Evolutionary conservation across 2,797 vertebrate species (phyloP).

Genomic region (Pachyuromys duprasi): DNA sequence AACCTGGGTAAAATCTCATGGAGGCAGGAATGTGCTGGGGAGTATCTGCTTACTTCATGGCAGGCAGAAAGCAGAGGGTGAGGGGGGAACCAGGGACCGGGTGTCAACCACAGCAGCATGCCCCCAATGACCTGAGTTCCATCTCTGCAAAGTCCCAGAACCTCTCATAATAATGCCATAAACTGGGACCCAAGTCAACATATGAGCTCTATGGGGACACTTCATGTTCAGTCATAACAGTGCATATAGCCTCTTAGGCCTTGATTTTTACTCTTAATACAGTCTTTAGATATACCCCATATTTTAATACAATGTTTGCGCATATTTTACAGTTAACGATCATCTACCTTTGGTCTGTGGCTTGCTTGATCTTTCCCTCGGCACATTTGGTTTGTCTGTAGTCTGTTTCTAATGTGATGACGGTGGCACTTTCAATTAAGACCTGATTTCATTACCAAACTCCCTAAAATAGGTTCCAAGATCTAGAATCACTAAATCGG

Average conservation of each 20-base stretch:
- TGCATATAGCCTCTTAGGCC: not conserved
- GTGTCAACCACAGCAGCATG: not conserved
- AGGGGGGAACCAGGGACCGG: not conserved
- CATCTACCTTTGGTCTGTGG: not conserved
- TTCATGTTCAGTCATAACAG: not conserved
- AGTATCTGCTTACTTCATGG: not conserved
- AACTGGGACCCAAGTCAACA: not conserved
- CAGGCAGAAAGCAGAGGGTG: too few species aligned
- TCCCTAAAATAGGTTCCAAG: conserved; percentile 43
- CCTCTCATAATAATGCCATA: not conserved
- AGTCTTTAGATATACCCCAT: not conserved
- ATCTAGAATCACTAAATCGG: conserved; percentile 38
- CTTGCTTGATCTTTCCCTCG: not conserved
- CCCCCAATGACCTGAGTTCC: not conserved
- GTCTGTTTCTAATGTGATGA: not conserved
- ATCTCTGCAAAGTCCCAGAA: not conserved
- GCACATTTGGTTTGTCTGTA: conserved; percentile 24
- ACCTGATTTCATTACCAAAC: conserved; percentile 25
- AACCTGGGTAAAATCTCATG: not conserved
- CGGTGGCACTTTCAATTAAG: conserved; percentile 16
- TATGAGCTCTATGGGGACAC: not conserved
- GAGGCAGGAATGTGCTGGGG: not conserved
- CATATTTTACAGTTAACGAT: conserved; percentile 36
- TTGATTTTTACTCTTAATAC: conserved; percentile 8
- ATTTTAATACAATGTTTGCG: conserved; percentile 4